Conservation (phyloP, 2,888 invertebrate genomes). For the Auanema freiburgensis region DNA sequence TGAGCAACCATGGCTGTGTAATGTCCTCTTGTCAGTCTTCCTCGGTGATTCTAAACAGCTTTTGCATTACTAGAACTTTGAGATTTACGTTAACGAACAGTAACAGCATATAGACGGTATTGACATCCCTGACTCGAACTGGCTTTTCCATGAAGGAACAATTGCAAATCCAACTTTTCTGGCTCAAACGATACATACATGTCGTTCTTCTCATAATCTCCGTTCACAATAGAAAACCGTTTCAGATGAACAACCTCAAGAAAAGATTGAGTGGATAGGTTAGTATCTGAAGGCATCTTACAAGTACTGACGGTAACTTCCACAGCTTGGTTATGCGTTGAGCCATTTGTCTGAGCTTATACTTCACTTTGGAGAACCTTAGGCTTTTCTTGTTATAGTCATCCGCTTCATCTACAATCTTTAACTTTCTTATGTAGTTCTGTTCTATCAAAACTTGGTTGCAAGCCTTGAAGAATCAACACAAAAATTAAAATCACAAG, state of each 20-base stretch:
- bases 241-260: conserved; percentile 55
- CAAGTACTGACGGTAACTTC: conserved; percentile 50
- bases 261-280: background rate
- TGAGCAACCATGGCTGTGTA: conserved; percentile 53
- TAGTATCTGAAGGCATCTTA: conserved; percentile 13
- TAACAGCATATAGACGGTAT: conserved; percentile 56
- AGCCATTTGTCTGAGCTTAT: conserved; percentile 33
- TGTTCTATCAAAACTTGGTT: conserved; percentile 48
- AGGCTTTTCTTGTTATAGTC: conserved; percentile 39
- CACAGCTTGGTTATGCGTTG: conserved; percentile 48
- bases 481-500: too few species aligned
- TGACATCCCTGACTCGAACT: conserved; percentile 14
- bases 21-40: conserved; percentile 56
- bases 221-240: conserved; percentile 47
- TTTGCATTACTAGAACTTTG: background rate
- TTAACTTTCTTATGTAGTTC: conserved; percentile 49
- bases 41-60: conserved; percentile 50
- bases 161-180: conserved; percentile 32
- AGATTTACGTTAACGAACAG: too few species aligned
- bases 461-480: conserved; percentile 37
- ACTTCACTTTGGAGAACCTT: conserved; percentile 52
- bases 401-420: conserved; percentile 39
- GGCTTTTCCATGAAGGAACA: conserved; percentile 43
- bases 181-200: conserved; percentile 49
- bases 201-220: conserved; percentile 55